Evolutionary conservation across 1,140 invertebrate species (phyloP).

Genomic region (Homarus americanus): DNA sequence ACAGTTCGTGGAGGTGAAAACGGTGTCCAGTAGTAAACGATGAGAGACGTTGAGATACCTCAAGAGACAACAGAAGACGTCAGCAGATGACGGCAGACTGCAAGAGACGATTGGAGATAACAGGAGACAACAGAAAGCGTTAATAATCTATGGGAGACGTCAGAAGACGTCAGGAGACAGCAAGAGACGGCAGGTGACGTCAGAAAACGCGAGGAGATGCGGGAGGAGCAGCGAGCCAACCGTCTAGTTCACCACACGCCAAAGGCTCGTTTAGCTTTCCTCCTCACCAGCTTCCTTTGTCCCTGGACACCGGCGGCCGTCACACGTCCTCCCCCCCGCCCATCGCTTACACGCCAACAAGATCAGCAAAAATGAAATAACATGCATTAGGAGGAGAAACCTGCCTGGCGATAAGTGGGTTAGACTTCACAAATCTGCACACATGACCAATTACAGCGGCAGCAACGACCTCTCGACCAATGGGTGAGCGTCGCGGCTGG

Average conservation of each 20-base stretch:
- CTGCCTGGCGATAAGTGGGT: conserved; percentile 31
- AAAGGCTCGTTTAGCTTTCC: not conserved
- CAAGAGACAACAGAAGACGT: no score
- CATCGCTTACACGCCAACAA: conserved; percentile 31
- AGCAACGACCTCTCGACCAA: conserved; percentile 4
- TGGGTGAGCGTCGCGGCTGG: not conserved
- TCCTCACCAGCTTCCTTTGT: not conserved
- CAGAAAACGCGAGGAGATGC: no score
- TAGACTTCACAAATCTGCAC: conserved; percentile 54
- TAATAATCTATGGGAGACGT: no score
- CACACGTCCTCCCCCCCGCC: not conserved
- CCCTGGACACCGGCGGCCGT: not conserved
- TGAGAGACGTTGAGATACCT: no score
- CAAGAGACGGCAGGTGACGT: no score
- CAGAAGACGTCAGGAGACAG: no score
- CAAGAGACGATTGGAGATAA: no score
- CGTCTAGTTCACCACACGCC: not conserved
- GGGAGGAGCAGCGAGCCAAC: no score
- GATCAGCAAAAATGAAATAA: conserved; percentile 51
- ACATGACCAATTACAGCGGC: conserved; percentile 43
- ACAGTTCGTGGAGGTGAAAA: no score
- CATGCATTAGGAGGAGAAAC: conserved; percentile 27
- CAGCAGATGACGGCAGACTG: no score
- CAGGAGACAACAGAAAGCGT: no score
- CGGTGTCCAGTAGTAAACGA: no score